Conservation (phyloP, 2,797 vertebrate genomes). For the Centropyge bicolor region DNA sequence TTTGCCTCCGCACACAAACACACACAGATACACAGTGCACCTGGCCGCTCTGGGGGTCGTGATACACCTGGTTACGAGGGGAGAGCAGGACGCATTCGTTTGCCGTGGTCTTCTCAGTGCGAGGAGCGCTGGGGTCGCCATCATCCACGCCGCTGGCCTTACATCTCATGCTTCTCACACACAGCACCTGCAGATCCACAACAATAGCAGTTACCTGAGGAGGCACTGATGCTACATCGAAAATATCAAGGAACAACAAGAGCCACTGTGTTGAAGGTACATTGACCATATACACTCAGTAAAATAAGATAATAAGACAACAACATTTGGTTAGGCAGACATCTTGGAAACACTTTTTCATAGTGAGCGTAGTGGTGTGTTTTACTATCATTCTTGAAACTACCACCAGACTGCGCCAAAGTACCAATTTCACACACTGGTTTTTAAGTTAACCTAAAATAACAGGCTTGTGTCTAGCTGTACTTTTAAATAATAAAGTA, state of each 20-base stretch:
- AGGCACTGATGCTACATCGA: neutral
- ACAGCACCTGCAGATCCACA: conserved; percentile 69
- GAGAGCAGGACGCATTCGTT: conserved; percentile 86
- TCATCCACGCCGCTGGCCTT: conserved; percentile 87
- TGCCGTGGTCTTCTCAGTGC: conserved; percentile 88
- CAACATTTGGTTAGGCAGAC: too few relatives aligned
- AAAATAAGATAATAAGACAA: neutral
- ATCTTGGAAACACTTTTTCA: too few relatives aligned
- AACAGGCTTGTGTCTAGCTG: neutral
- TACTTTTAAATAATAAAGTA: neutral
- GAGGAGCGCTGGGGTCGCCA: conserved; percentile 84
- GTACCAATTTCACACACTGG: neutral
- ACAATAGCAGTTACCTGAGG: neutral
- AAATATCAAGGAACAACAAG: neutral
- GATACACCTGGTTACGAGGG: conserved; percentile 70
- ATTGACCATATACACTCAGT: neutral
- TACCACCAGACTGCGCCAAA: neutral
- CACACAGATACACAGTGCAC: conserved; percentile 39
- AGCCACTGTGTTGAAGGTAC: neutral
- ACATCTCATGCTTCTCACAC: conserved; percentile 66
- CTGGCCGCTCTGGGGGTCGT: conserved; percentile 72
- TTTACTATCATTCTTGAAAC: neutral
- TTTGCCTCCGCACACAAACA: neutral
- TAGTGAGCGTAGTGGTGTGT: neutral
- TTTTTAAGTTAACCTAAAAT: neutral